Conservation (phyloP, 1,140 invertebrate genomes). For the Helicoverpa armigera region DNA sequence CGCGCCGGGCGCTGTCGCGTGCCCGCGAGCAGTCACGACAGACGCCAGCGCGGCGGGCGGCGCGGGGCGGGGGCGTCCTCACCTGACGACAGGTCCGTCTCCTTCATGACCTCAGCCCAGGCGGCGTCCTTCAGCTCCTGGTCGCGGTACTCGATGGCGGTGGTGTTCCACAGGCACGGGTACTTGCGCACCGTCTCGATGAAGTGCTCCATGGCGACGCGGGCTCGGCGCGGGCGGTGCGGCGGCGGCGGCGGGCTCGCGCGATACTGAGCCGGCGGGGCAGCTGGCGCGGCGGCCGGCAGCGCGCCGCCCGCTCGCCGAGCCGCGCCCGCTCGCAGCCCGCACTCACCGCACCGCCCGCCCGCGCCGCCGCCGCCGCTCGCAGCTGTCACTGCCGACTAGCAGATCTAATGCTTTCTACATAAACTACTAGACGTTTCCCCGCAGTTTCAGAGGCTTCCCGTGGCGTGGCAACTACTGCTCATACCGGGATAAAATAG, state of each 20-base stretch:
- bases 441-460: too few relatives aligned
- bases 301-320: constrained; percentile 4
- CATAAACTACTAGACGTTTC: not conserved
- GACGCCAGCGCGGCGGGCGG: constrained; percentile 21
- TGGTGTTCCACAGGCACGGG: constrained; percentile 82
- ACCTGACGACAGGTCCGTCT: constrained; percentile 81
- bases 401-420: not conserved
- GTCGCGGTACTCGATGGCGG: constrained; percentile 81
- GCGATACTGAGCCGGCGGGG: constrained; percentile 53
- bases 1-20: not conserved
- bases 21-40: not conserved
- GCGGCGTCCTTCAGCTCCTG: constrained; percentile 83
- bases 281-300: constrained; percentile 42
- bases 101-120: constrained; percentile 82
- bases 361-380: constrained; percentile 6
- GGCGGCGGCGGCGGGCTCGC: constrained; percentile 55
- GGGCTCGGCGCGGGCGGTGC: constrained; percentile 47
- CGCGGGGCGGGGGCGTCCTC: constrained; percentile 51
- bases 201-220: constrained; percentile 76
- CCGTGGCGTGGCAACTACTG: too few relatives aligned
- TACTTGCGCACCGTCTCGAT: constrained; percentile 80
- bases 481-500: too few relatives aligned
- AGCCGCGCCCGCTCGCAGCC: constrained; percentile 22
- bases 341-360: constrained; percentile 10
- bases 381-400: not conserved